Conservation (phyloP, 2,113 vertebrate species). For the Trogon surrucura region DNA sequence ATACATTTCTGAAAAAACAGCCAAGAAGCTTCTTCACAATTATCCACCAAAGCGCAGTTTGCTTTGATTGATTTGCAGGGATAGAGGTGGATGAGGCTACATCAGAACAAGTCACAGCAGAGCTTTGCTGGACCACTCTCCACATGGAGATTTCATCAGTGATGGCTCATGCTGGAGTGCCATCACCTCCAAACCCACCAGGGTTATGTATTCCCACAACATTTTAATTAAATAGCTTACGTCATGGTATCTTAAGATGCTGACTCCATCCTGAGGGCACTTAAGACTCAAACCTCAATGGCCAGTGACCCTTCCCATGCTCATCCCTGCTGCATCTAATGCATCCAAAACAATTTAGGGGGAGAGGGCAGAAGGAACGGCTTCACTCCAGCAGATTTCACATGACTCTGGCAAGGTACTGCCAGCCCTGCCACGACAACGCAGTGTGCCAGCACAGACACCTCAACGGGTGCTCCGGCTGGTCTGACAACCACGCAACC, state of each 20-base stretch:
- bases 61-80: background rate
- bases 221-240: background rate
- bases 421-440: background rate
- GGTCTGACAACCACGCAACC: background rate
- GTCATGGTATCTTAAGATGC: background rate
- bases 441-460: background rate
- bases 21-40: background rate
- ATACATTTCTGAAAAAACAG: background rate
- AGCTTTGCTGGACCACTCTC: background rate
- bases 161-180: background rate
- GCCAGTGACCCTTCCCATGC: background rate
- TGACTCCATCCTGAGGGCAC: background rate
- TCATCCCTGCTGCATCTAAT: background rate
- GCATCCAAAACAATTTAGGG: background rate
- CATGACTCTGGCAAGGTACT: background rate
- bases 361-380: background rate
- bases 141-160: accelerated
- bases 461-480: background rate
- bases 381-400: background rate
- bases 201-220: background rate
- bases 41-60: background rate
- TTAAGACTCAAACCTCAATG: background rate
- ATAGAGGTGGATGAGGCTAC: background rate
- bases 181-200: background rate
- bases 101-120: background rate